A percentile compares a stretch with the other conserved stretches of the same genome.
phyloP scores from a whole-genome alignment of 2,113 vertebrate species.

The Leptobrachium ailaonicum region DNA sequence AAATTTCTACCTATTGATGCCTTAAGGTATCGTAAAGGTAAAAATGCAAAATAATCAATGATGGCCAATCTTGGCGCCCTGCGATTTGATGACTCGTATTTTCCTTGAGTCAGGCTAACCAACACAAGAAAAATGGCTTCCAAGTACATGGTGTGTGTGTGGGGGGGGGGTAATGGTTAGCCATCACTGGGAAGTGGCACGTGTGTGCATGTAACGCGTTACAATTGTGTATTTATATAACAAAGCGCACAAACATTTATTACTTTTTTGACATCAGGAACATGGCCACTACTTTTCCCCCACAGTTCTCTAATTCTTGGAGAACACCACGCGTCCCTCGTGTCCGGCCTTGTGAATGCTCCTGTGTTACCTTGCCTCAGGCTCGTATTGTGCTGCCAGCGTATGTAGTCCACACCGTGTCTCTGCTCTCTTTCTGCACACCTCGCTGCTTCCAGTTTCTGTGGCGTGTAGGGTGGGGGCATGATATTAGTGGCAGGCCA shows the following conservation, averaged over 20 bases:
- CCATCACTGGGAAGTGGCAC: not conserved
- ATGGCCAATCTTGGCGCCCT: too few relatives aligned
- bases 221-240: not conserved
- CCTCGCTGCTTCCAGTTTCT: conserved; percentile 18
- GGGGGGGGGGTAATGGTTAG: too few relatives aligned
- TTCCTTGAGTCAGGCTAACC: too few relatives aligned
- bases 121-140: too few relatives aligned
- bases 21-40: too few relatives aligned
- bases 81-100: too few relatives aligned
- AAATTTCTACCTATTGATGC: too few relatives aligned
- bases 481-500: conserved; percentile 44
- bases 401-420: not conserved
- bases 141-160: too few relatives aligned
- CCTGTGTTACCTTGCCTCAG: conserved; percentile 3
- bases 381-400: conserved; percentile 15
- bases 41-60: too few relatives aligned
- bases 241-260: not conserved
- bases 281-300: not conserved
- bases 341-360: conserved; percentile 2
- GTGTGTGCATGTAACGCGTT: not conserved
- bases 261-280: not conserved
- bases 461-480: conserved; percentile 21
- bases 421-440: not conserved
- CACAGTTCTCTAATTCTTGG: not conserved
- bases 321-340: not conserved